Evolutionary conservation across 2,888 invertebrate genomes (phyloP).

Genomic region (Zygogramma bicolorata): DNA sequence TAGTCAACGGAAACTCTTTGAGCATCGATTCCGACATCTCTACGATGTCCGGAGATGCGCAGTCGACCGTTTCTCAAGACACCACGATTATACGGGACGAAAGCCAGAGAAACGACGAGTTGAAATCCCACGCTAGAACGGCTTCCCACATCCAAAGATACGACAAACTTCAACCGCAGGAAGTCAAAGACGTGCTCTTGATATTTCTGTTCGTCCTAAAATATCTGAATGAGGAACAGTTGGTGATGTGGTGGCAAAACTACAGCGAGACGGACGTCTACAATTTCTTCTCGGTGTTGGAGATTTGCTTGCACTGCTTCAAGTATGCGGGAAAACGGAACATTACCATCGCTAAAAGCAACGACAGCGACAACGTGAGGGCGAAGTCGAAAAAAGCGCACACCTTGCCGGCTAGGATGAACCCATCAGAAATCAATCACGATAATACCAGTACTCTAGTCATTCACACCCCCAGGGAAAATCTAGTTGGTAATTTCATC

Average conservation of each 20-base stretch:
- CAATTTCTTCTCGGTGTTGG: conserved; percentile 87
- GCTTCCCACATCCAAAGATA: conserved; percentile 71
- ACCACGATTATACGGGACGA: conserved; percentile 70
- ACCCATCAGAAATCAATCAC: conserved; percentile 81
- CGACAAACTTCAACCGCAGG: conserved; percentile 81
- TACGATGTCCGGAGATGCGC: conserved; percentile 74
- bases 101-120: conserved; percentile 60
- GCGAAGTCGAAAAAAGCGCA: conserved; percentile 79
- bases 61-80: conserved; percentile 72
- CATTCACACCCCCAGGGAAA: conserved; percentile 73
- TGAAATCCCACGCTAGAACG: conserved; percentile 65
- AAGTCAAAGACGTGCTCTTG: conserved; percentile 89
- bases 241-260: conserved; percentile 92
- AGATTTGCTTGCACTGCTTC: conserved; percentile 88
- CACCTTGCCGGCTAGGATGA: conserved; percentile 88
- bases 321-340: conserved; percentile 88
- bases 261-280: conserved; percentile 84
- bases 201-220: conserved; percentile 93
- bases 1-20: conserved; percentile 81
- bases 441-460: conserved; percentile 72
- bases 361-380: conserved; percentile 69
- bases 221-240: conserved; percentile 88
- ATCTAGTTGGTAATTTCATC: no score
- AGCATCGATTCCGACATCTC: conserved; percentile 83
- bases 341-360: conserved; percentile 70